These are phyloP conservation scores for Vandiemenella viatica DNA, from an alignment of 2,888 invertebrate species.

Conservation along the genomic window DNA sequence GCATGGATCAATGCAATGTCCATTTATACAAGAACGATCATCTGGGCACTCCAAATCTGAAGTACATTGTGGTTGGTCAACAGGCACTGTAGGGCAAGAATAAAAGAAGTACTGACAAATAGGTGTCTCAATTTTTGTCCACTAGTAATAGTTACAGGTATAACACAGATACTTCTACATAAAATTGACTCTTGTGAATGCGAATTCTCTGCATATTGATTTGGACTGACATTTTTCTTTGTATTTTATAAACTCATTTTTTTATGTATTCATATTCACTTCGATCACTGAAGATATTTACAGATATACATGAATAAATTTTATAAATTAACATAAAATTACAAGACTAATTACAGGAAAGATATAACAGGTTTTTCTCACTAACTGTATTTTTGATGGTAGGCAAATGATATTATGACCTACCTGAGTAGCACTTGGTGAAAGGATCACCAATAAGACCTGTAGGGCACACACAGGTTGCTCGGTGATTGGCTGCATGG, in stretches of 20 bases:
- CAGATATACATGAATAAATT: too few relatives aligned
- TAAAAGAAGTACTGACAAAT: not conserved
- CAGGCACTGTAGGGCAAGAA: constrained; percentile 26
- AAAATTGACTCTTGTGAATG: too few relatives aligned
- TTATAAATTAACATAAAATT: too few relatives aligned
- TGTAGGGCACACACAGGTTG: constrained; percentile 58
- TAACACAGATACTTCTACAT: not conserved
- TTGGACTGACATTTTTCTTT: too few relatives aligned
- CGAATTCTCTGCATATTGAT: too few relatives aligned
- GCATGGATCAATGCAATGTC: constrained; percentile 70
- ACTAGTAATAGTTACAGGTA: not conserved
- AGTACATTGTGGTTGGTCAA: constrained; percentile 46
- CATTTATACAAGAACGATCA: constrained; percentile 63
- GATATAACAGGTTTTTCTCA: too few relatives aligned
- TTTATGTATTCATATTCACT: too few relatives aligned
- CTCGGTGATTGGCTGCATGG: constrained; percentile 56
- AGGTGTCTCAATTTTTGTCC: not conserved
- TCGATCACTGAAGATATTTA: too few relatives aligned
- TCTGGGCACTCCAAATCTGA: constrained; percentile 59
- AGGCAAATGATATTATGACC: too few relatives aligned
- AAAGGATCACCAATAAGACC: constrained; percentile 69
- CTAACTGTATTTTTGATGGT: too few relatives aligned
- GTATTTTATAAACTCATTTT: too few relatives aligned
- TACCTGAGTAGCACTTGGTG: constrained; percentile 44
- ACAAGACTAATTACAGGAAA: too few relatives aligned